These are phyloP conservation scores for Drosophila recens DNA, from an alignment of 2,888 invertebrate genomes.

Conservation along the genomic window DNA sequence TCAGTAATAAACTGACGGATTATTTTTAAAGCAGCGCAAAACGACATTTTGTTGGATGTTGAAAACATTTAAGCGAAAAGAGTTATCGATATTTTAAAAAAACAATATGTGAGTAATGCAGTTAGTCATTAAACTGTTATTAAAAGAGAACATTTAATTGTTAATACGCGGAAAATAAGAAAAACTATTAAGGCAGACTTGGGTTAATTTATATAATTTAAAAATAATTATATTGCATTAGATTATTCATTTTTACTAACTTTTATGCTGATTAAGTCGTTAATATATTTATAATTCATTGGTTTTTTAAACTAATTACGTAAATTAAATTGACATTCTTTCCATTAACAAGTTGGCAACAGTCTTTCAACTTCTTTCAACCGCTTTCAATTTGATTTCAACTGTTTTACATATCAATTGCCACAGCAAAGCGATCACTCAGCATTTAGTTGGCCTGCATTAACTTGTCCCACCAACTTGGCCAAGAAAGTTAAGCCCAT, in stretches of 20 bases:
- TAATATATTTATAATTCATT: no score
- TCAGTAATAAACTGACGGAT: conserved; percentile 13
- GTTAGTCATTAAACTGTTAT: conserved; percentile 2
- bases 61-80: conserved; percentile 2
- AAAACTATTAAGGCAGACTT: no score
- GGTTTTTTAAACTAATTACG: no score
- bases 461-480: conserved; percentile 33
- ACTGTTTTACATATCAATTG: background rate
- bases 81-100: background rate
- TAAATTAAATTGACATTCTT: no score
- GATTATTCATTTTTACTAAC: no score
- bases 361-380: no score
- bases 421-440: conserved; percentile 42
- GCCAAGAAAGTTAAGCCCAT: conserved; percentile 25
- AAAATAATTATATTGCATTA: no score
- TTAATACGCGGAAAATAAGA: no score
- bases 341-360: no score
- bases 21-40: background rate
- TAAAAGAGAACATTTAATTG: background rate
- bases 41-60: conserved; percentile 1
- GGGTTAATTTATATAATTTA: no score
- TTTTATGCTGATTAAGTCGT: no score
- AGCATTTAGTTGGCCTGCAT: conserved; percentile 27
- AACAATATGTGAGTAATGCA: conserved; percentile 7
- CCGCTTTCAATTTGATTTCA: background rate